phyloP scores from a whole-genome alignment of 2,113 vertebrate genomes.

The Turdus rufiventris region DNA sequence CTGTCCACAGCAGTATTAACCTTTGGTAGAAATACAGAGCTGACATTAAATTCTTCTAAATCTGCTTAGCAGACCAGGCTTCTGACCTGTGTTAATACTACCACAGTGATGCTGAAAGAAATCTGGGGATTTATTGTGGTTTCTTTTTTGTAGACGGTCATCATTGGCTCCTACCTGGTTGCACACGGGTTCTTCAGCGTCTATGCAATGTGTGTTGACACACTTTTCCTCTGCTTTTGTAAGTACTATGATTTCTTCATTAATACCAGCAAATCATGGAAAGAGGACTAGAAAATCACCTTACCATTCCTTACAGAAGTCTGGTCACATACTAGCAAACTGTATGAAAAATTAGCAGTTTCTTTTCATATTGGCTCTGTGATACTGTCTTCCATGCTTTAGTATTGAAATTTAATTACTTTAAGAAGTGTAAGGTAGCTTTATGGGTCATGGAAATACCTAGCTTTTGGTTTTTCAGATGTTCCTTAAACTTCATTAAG shows the following conservation, averaged over 20 bases:
- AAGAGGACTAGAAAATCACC: neutral
- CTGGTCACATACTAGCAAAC: neutral
- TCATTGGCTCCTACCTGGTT: slow-evolving; percentile 89
- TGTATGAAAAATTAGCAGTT: neutral
- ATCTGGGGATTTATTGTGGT: neutral
- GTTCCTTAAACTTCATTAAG: neutral
- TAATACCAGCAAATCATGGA: neutral
- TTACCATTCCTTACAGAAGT: neutral
- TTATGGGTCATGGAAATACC: neutral
- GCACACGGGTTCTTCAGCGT: slow-evolving; percentile 95
- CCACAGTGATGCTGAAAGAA: neutral
- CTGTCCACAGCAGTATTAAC: neutral
- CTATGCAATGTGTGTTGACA: slow-evolving; percentile 97
- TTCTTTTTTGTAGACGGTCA: slow-evolving; percentile 80
- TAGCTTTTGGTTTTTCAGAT: neutral
- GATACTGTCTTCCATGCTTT: neutral
- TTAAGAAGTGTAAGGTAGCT: neutral
- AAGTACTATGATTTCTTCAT: slow-evolving; percentile 69
- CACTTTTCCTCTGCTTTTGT: slow-evolving; percentile 97
- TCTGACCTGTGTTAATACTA: neutral
- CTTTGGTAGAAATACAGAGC: neutral
- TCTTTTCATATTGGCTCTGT: neutral
- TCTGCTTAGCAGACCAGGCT: neutral
- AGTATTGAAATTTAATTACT: neutral
- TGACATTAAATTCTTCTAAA: neutral